Evolutionary conservation across 1,140 invertebrate species (phyloP).

Genomic region (Chionoecetes opilio): DNA sequence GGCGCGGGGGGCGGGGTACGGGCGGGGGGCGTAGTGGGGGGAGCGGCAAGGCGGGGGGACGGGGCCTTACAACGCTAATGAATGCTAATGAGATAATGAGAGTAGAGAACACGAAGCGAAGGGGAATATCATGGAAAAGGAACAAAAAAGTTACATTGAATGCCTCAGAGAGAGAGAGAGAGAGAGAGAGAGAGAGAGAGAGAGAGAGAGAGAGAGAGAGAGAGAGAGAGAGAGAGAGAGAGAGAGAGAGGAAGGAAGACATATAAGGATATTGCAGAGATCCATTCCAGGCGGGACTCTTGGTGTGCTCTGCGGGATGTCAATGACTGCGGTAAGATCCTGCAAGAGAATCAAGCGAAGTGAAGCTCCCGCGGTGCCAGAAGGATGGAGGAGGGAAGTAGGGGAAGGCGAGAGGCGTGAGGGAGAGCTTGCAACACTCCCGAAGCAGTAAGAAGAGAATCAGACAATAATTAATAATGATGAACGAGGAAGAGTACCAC

Average conservation of each 20-base stretch:
- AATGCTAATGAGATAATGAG: not conserved
- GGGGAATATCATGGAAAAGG: not conserved
- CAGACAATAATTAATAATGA: not conserved
- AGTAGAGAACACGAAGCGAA: not conserved
- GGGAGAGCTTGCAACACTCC: not conserved
- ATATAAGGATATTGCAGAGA: not conserved
- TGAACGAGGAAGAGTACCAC: not conserved
- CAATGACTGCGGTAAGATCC: not conserved
- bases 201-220: slow-evolving; percentile 16
- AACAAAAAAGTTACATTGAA: too few species aligned
- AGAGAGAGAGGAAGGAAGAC: slow-evolving; percentile 25
- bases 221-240: slow-evolving; percentile 51
- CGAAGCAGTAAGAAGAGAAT: not conserved
- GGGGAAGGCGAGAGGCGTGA: not conserved
- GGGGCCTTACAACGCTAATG: too few species aligned
- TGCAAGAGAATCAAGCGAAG: not conserved
- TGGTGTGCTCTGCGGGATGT: not conserved
- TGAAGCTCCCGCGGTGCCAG: not conserved
- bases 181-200: slow-evolving; percentile 33
- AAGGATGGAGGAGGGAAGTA: not conserved
- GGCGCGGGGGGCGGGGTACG: not conserved
- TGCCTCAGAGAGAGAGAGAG: slow-evolving; percentile 35
- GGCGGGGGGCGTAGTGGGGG: not conserved
- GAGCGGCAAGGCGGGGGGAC: not conserved
- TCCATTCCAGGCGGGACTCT: not conserved